Evolutionary conservation across 2,888 invertebrate species (phyloP).

Genomic region (Allolobophora icterica): DNA sequence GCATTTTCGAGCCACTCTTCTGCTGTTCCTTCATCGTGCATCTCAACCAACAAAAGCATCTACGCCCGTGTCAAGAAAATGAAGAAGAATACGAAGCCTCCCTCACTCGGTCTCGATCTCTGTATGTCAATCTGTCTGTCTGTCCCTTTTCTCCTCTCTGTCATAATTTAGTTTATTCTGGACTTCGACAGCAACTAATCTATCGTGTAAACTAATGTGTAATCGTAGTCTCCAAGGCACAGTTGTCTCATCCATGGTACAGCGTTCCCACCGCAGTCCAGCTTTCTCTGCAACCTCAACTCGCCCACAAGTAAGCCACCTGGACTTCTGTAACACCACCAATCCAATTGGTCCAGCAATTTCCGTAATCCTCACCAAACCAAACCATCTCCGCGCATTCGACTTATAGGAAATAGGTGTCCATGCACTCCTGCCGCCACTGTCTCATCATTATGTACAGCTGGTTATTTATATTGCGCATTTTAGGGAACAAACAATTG

Average conservation of each 20-base stretch:
- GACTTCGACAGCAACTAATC: background rate
- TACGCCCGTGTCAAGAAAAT: background rate
- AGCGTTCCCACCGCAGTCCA: background rate
- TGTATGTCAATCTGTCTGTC: background rate
- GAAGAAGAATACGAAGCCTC: background rate
- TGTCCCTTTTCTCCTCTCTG: background rate
- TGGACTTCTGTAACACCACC: background rate
- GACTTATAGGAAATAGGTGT: background rate
- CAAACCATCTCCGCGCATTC: background rate
- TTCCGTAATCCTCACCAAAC: background rate
- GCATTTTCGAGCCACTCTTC: background rate
- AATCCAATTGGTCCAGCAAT: background rate
- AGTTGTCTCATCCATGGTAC: background rate
- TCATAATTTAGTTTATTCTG: background rate
- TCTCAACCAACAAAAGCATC: background rate
- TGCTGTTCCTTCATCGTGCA: background rate
- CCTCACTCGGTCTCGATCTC: background rate
- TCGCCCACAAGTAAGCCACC: background rate
- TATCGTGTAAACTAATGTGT: background rate
- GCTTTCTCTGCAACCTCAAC: background rate
- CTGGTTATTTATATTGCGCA: slow-evolving; percentile 17
- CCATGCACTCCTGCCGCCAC: background rate
- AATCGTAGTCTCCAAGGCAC: background rate
- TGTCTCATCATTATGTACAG: background rate
- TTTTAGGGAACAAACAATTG: background rate